Base-by-base conservation (phyloP, 2,113 vertebrate species). In the Apodemus speciosus region DNA sequence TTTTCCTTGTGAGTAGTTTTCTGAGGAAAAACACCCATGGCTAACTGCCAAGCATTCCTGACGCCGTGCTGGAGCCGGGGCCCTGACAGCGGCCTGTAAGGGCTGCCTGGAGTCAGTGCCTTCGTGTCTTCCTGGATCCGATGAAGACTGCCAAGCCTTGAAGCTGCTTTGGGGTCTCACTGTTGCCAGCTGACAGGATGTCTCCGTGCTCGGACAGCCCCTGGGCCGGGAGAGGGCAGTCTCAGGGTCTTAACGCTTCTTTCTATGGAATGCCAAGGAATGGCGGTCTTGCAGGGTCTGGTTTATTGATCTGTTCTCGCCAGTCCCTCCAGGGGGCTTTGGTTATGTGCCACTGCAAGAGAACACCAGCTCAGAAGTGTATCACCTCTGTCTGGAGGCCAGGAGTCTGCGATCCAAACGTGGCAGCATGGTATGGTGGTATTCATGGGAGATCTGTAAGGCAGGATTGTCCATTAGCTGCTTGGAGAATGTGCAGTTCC, bases 351-450 rank as follows among this genome's bases (percentile, higher is more conserved):
- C 21, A 10, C 9, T 0, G 27, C 9, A 53, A 40, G n/a, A 72
- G 25, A 43, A 51, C 68, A 40, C 68, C 3, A 21, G 51, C 3
- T 56, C 8, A 3, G 89, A 62, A 20, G 43, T 0, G 0, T 1
- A 4, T 9, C 4, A 2, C 21, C 16, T 53, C 6, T 0, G 8
- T 14, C 16, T 32, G 15, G 46, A 14, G 25, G 81, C 43, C 4
- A n/a, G 1, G 16, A 21, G 87, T 9, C 53, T 8, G 5, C 20
- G 43, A 2, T 35, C 40, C 0, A 4, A 11, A 32, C 25, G 20
- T 23, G 3, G 35, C 43, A 9, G 21, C 23, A 20, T 25, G 1
- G 0, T 0, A 20, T 25, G 1, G 0, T 0, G 0, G 25, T 9
- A 30, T 9, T 7, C n/a, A 35, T 38, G 13, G 21, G n/a, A 64